phyloP scores from a whole-genome alignment of 2,888 invertebrate species.

The Sepiola atlantica region DNA sequence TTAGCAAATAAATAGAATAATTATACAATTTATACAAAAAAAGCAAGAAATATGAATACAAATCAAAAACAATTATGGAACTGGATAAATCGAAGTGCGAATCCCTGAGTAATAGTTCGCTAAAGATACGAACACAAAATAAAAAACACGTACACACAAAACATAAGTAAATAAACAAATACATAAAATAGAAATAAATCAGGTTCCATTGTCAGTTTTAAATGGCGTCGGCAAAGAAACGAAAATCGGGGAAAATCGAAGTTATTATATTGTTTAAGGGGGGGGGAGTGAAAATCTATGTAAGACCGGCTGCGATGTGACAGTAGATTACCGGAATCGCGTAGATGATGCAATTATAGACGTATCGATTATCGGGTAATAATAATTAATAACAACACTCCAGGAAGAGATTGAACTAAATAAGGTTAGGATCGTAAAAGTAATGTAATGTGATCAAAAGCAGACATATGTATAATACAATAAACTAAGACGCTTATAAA shows the following conservation, averaged over 20 bases:
- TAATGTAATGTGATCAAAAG: no score
- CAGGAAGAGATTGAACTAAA: not conserved
- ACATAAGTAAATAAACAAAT: no score
- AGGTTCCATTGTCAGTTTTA: not conserved
- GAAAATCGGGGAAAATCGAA: not conserved
- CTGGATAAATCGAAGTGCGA: not conserved
- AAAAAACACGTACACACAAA: no score
- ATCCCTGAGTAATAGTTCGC: not conserved
- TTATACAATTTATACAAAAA: not conserved
- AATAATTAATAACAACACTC: not conserved
- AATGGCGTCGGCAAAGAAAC: not conserved
- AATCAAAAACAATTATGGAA: not conserved
- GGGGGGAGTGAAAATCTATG: not conserved
- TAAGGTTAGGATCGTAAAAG: no score
- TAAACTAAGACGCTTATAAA: no score
- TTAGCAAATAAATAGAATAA: not conserved
- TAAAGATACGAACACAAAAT: not conserved
- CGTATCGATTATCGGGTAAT: not conserved
- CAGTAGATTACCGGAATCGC: not conserved
- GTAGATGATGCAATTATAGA: not conserved
- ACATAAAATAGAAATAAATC: no score
- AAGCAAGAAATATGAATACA: not conserved
- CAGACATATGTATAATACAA: no score
- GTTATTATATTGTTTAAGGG: not conserved
- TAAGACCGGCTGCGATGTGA: not conserved